phyloP scores from a whole-genome alignment of 1,140 invertebrate species.

The Linepithema humile region DNA sequence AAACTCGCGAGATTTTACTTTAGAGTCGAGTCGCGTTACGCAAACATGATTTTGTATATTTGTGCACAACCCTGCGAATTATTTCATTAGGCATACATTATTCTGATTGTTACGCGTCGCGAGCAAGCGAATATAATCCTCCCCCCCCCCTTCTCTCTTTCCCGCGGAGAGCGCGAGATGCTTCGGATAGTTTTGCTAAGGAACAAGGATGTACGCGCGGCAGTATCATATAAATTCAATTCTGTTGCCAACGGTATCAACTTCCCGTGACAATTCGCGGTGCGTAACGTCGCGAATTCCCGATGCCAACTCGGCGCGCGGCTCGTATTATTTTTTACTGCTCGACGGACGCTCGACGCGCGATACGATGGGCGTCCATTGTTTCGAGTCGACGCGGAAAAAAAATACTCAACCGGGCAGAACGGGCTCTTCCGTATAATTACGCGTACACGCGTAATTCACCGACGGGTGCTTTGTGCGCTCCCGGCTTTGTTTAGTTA shows the following conservation, averaged over 20 bases:
- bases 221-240: neutral
- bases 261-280: slow-evolving; percentile 21
- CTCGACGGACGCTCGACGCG: neutral
- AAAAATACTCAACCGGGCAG: neutral
- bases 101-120: neutral
- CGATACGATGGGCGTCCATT: slow-evolving; percentile 24
- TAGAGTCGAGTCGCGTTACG: neutral
- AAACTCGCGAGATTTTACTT: neutral
- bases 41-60: neutral
- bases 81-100: neutral
- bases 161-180: neutral
- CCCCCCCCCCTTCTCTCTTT: too few relatives aligned
- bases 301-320: neutral
- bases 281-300: slow-evolving; percentile 23
- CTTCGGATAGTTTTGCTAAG: neutral
- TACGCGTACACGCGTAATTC: slow-evolving; percentile 34
- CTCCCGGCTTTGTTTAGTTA: slow-evolving; percentile 61
- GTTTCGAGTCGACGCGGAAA: slow-evolving; percentile 5
- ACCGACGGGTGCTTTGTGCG: neutral
- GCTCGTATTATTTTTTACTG: neutral
- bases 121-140: neutral
- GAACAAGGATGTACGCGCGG: neutral
- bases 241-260: neutral
- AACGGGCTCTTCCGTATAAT: slow-evolving; percentile 41
- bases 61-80: neutral